Percentiles rank a stretch among this genome's conserved stretches.
Evolutionary conservation across 2,888 invertebrate genomes (phyloP).

Genomic region (Synergus laeviventris): DNA sequence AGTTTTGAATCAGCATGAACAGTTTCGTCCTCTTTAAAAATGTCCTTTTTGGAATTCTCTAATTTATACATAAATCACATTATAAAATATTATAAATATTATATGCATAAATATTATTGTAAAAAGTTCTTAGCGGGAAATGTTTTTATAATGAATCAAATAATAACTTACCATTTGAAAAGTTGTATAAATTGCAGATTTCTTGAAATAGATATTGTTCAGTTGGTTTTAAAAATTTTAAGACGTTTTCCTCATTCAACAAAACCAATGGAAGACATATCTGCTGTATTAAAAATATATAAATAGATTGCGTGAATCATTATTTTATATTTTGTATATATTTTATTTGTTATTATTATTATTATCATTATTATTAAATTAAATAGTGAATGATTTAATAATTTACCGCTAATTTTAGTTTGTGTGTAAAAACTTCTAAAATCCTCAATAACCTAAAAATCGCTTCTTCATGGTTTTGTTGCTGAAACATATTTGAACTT

Average conservation of each 20-base stretch:
- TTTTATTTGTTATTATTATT: background rate
- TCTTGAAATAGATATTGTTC: slow-evolving; percentile 17
- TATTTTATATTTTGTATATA: background rate
- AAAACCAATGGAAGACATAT: slow-evolving; percentile 43
- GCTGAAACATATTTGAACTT: slow-evolving; percentile 4
- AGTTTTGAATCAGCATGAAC: slow-evolving; percentile 2
- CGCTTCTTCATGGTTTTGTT: slow-evolving; percentile 42
- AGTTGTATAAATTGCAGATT: background rate
- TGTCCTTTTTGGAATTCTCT: background rate
- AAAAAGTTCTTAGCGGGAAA: no score
- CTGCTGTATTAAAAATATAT: slow-evolving; percentile 39
- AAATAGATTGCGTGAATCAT: background rate
- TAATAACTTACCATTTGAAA: background rate
- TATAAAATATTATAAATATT: background rate
- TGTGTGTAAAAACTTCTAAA: slow-evolving; percentile 42
- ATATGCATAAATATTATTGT: no score
- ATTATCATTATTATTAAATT: background rate
- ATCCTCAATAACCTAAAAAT: slow-evolving; percentile 47
- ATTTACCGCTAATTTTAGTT: slow-evolving; percentile 49
- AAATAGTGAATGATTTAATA: background rate
- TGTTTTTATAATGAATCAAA: no score
- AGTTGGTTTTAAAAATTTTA: slow-evolving; percentile 6
- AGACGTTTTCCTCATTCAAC: slow-evolving; percentile 10
- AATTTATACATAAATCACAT: background rate
- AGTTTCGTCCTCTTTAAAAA: background rate